Evolutionary conservation across 2,888 invertebrate species (phyloP), one percentile per base, ranked within the genome.

Genomic region (Thymelicus sylvestris): DNA sequence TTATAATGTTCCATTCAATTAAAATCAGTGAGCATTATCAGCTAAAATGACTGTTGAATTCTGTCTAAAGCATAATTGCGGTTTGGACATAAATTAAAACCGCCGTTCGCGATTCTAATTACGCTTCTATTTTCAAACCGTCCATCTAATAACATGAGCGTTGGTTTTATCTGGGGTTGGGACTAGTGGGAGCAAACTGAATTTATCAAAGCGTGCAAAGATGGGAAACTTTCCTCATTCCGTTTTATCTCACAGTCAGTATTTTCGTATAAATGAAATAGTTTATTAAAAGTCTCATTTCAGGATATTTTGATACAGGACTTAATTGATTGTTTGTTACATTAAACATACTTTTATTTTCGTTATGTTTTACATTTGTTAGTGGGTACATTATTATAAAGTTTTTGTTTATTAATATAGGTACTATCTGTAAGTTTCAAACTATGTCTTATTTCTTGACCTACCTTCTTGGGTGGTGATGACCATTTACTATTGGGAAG

Each of bases 31-130:
- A 19, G 13, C 2, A 50, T 38, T 39, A 60, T 6, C 19, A 50
- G 15, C 50, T 59, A 19, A 66, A 67, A 66, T 59, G 38, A 52
- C 39, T 59, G 59, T 47, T 66, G 15, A 59, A n/a, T n/a, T 50
- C 31, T 47, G 66, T 50, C 48, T 48, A 31, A 39, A 52, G 50
- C 52, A 59, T 66, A 59, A 59, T 47, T 24, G 60, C 38, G 60
- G 44, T 67, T 39, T 67, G 60, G 7, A 60, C 66, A 60, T 67
- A 59, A 60, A 67, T 67, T 60, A 67, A 59, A 67, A 59, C 48
- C 31, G 13, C 48, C 12, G 57, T 38, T 60, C 38, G 19, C 38
- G 24, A 19, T 60, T 67, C 38, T 60, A 67, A 67, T 67, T 60
- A 60, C 12, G 57, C 8, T 57, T 67, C 66, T 67, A 60, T 59